Percentiles rank a stretch among this genome's conserved stretches.
Conservation (phyloP, 2,797 vertebrate species). For the Danionella dracula region DNA sequence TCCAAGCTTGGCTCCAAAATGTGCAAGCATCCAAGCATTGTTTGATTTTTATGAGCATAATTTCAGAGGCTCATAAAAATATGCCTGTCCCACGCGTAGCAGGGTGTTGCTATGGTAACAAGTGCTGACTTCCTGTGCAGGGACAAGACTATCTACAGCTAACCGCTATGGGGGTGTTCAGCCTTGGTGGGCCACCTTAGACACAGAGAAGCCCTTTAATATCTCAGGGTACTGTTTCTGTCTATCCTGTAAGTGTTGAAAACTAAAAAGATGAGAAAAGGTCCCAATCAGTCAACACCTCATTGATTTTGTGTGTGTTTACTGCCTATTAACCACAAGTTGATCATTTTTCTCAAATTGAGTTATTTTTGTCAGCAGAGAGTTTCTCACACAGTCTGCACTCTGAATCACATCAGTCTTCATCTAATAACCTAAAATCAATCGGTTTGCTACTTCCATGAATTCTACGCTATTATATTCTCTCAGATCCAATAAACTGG, state of each 20-base stretch:
- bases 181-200: neutral
- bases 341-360: neutral
- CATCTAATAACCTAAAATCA: neutral
- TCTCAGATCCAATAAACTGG: neutral
- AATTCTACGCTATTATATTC: neutral
- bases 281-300: neutral
- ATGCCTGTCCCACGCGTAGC: slow-evolving; percentile 28
- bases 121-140: slow-evolving; percentile 24
- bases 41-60: slow-evolving; percentile 33
- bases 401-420: neutral
- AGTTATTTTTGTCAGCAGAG: neutral
- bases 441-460: neutral
- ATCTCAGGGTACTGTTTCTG: neutral
- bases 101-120: slow-evolving; percentile 47
- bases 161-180: neutral
- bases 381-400: neutral
- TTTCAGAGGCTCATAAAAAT: slow-evolving; percentile 39
- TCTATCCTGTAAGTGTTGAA: neutral
- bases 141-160: slow-evolving; percentile 9
- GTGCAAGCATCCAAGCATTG: slow-evolving; percentile 1
- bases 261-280: neutral
- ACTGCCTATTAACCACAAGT: too few relatives aligned
- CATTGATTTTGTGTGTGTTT: neutral
- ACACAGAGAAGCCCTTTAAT: neutral
- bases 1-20: neutral